Evolutionary conservation across 2,888 invertebrate species (phyloP), one percentile per base, ranked within the genome.

Genomic region (Callosobruchus maculatus): DNA sequence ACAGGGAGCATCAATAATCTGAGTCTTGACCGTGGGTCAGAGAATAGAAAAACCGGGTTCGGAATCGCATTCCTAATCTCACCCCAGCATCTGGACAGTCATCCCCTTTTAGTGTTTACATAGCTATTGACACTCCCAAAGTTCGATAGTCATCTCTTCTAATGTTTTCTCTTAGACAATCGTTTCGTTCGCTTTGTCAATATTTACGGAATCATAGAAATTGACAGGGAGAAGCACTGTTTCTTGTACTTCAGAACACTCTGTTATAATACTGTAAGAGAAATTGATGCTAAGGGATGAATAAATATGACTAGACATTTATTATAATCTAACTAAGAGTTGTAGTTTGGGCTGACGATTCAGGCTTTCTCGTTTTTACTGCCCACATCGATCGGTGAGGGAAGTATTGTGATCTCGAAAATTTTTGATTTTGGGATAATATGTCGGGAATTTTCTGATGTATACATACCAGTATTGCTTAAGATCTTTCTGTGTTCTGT

Each of bases 11-110:
- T 80, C 78, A 78, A 81, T 83, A 82, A 82, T 82, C 80, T 81
- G 81, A 82, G 84, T 81, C 81, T 84, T 83, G 83, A 82, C 83
- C 83, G 81, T 80, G 84, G 85, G 84, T 84, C 84, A 83, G 76
- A 73, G 79, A 77, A 78, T 83, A 84, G 83, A 83, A 84, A 84
- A 84, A 82, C 80, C 82, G 82, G 82, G 83, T 84, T 83, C 81
- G 81, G 80, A 81, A 84, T 82, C 81, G 81, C 82, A 82, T 83
- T 81, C 76, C 78, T 80, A 80, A 78, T 80, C 82, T 9, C 49
- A 80, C 83, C 82, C 82, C 80, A 80, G 77, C 80, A 79, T 82
- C 79, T 83, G 81, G 78, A 84, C 81, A 83, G 82, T 81, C 81
- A 81, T 83, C 81, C 80, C 80, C 81, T 78, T 79, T 78, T 78